Base-by-base conservation (phyloP, 2,888 invertebrate genomes). In the Diarsia mendica region DNA sequence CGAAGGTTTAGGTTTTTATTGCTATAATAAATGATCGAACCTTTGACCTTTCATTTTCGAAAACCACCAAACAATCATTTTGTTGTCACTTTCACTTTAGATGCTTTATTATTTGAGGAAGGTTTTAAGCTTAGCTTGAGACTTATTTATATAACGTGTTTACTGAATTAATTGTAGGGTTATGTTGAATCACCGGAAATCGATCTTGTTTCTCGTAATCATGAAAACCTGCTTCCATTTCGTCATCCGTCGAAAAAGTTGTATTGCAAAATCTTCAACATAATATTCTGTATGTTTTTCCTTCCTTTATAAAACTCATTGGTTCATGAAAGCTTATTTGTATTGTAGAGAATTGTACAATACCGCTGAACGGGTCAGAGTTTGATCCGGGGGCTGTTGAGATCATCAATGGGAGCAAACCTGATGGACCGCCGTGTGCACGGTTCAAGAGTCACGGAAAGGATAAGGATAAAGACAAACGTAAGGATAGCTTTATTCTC, bases 401-500 rank as follows among this genome's bases (percentile, higher is more conserved):
- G 85, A 84, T 96, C 11, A 84, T 96, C 18, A 95, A 95, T 72
- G 92, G 89, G 8, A 92, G 91, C 2, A 95, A 94, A 82, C 51
- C 90, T 0, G 91, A 91, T 15, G 93, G 92, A 1, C 85, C 91
- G 1, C 91, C 90, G 23, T 96, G 95, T 75, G 93, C 93, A 2
- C 92, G 91, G 6, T 96, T 96, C 81, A 96, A 96, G 84, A 96
- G 96, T 82, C 96, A 96, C 72, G 89, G 94, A 1, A 96, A 95
- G 82, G 95, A 96, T 39, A 95, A 93, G 91, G 95, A 95, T 48
- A 95, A 92, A 91, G 95, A 95, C 44, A 95, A 93, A 92, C 90
- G 95, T 72, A 46, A 72, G 69, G 6, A 28, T 6, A 39, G 0
- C 6, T 67, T 20, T 4, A 10, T 20, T 49, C 33, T 33, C 5